These are phyloP conservation scores for Daktulosphaira vitifoliae DNA, from an alignment of 1,140 invertebrate species.

Conservation along the genomic window DNA sequence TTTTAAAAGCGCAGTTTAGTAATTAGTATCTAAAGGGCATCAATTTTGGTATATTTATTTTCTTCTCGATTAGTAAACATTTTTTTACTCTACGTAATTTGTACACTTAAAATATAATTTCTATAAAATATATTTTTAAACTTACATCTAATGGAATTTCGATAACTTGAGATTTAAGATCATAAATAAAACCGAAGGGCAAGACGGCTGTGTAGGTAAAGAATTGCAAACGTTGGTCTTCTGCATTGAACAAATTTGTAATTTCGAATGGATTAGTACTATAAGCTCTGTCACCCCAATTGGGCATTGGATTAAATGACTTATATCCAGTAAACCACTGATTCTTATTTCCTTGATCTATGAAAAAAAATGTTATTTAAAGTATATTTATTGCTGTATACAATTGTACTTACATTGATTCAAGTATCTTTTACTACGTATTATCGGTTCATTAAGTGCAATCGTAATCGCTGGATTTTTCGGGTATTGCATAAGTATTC, in stretches of 20 bases:
- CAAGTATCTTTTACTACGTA: conserved; percentile 14
- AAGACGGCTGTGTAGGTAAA: conserved; percentile 64
- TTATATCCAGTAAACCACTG: conserved; percentile 33
- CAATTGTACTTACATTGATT: conserved; percentile 14
- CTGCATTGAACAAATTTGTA: conserved; percentile 27
- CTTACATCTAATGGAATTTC: conserved; percentile 64
- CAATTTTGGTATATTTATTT: too few relatives aligned
- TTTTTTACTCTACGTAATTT: too few relatives aligned
- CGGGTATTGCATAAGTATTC: conserved; percentile 1
- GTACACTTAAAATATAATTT: too few relatives aligned
- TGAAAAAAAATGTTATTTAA: background rate
- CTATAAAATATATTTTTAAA: too few relatives aligned
- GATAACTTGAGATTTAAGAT: conserved; percentile 58
- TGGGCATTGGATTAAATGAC: background rate
- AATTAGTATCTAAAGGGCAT: too few relatives aligned
- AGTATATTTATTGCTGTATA: background rate
- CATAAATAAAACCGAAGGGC: conserved; percentile 64
- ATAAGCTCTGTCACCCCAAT: background rate
- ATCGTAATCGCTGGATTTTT: conserved; percentile 14
- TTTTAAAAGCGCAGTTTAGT: too few relatives aligned
- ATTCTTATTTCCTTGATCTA: conserved; percentile 26
- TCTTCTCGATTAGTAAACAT: too few relatives aligned
- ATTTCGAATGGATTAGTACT: background rate
- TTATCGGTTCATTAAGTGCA: background rate
- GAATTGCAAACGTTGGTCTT: conserved; percentile 38